Base-by-base conservation (phyloP, 2,797 vertebrate species). In the Champsocephalus esox region DNA sequence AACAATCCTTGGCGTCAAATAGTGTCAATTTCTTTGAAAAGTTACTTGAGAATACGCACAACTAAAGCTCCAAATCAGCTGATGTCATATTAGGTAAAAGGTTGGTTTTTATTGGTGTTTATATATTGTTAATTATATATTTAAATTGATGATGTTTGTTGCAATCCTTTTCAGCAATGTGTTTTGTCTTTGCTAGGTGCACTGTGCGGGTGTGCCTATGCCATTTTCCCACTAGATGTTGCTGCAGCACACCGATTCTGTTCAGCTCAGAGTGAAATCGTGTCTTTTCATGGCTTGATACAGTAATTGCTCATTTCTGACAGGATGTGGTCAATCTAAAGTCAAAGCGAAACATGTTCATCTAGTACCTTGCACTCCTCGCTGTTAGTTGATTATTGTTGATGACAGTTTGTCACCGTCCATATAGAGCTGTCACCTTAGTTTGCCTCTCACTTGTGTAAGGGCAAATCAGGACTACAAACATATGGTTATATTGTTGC, bases 171-270 rank as follows among this genome's bases (percentile, higher is more conserved):
- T 49, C 4, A 55, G 19, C 21, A 49, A 21, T 14, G 9, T 3
- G 41, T 46, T 28, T 56, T 38, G 34, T 16, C 1, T 28, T 13
- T 12, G 9, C 13, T 2, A 17, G 9, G 0, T 17, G n/a, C 1
- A 54, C 2, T 46, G 9, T 5, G 21, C 1, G 3, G 1, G 3
- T 83, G 72, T 70, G 1, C 58, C 60, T 50, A 17, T 49, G 1
- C 1, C 1, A 0, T 83, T 32, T 72, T 12, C 75, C 80, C 90
- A 81, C 76, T 77, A 85, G 89, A 80, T 87, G 90, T 46, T 86
- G 11, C 9, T 66, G 41, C 38, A 70, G 34, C 11, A 58, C 63
- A 72, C 7, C 8, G 7, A 60, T 62, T 59, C n/a, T 70, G 48
- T 5, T 44, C 16, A 34, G 4, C 16, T 59, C 46, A 51, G 46